Base-by-base conservation (phyloP, 2,113 vertebrate species). In the Chloebia gouldiae region DNA sequence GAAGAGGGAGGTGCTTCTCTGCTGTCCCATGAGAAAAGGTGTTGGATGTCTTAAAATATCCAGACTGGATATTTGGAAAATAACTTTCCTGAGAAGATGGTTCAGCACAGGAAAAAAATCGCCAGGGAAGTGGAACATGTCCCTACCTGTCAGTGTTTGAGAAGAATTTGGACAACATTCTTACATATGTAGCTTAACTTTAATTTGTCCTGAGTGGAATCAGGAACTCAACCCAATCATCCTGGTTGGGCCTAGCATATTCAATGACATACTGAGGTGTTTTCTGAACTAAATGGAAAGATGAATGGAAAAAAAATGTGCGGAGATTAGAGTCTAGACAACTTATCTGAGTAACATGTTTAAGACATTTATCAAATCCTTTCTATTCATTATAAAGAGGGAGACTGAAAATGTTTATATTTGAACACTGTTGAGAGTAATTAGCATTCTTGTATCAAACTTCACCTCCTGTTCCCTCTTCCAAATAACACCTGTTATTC, bases 401-500 rank as follows among this genome's bases (percentile, higher is more conserved):
- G 28, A 82, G 33, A 51, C 54, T 78, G 79, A 88, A 91, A 84
- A 47, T 69, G 3, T 53, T 56, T 69, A 4, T 61, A 45, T 90
- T 72, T 82, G 14, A 93, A 56, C 14, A 20, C 2, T 20, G 22
- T 7, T 72, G 86, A 82, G 19, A 65, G 9, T n/a, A 91, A 69
- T 93, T 86, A 94, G 10, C 27, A 61, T 81, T 93, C 24, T 83
- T 92, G 28, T 45, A 86, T 64, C 49, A 93, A 87, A 80, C 23
- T 88, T 88, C 66, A 59, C 25, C 88, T 88, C 70, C 70, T 66
- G n/a, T 51, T 93, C n/a, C 30, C 14, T 15, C 70, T 90, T 82
- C 27, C 35, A 95, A 60, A 71, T 93, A 95, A 88, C 42, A 94
- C 30, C 78, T 93, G 40, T 81, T 96, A 65, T 75, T 95, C 45